Evolutionary conservation across 1,140 invertebrate genomes (phyloP), one percentile per base, ranked within the genome.

Genomic region (Ruditapes philippinarum): DNA sequence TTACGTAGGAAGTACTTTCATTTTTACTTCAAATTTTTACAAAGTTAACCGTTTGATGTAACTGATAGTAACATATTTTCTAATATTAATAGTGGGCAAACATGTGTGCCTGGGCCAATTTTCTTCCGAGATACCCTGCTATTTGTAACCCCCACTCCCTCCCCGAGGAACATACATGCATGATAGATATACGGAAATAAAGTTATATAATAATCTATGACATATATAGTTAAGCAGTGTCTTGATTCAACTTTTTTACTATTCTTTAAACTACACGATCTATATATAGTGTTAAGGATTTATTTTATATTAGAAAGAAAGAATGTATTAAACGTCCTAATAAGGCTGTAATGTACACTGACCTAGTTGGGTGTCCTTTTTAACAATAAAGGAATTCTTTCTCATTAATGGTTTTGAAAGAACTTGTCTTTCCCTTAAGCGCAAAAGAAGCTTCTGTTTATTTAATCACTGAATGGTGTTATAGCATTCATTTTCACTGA

Each of bases 401-500:
- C 57, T 62, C 25, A 28, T 62, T 62, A 62, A 2, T 28, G 57
- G 25, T 62, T 62, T 62, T 62, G 19, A n/a, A 62, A 62, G n/a
- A n/a, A 62, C 57, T 22, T 57, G 19, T 57, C n/a, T 40, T 25
- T 38, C 65, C 33, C 36, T 70, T 38, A 70, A 70, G 33, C 65
- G 38, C 33, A 14, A 40, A 70, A 70, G 33, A 38, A 19, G 74
- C 49, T 78, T 36, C 74, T 54, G 45, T 78, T 78, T 54, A 49
- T 54, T 17, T 36, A 33, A 49, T 36, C 25, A 57, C 54, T 36
- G 45, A 36, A 70, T 38, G 33, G 65, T 38, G 65, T 17, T 70
- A 54, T 33, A 36, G 25, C 49, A 51, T 51, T 78, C 74, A 40
- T 78, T 78, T 36, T 70, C 65, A 70, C 1, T 70, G 65, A 57